Evolutionary conservation across 1,140 invertebrate genomes (phyloP), one percentile per base, ranked within the genome.

Genomic region (Drosophila sp.): DNA sequence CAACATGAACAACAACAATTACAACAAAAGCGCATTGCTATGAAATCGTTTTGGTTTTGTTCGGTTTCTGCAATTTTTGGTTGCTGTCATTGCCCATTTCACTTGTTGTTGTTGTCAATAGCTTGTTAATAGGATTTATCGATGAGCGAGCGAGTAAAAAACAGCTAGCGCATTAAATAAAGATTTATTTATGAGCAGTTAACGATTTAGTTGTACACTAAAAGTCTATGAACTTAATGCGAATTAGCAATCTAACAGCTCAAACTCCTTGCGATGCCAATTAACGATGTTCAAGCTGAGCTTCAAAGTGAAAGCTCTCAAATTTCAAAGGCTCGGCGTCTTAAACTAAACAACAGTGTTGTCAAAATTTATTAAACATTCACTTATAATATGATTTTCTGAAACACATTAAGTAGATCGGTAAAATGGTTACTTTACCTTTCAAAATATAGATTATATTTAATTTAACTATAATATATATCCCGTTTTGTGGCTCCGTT

Each of bases 1-100:
- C 43, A 69, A 40, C 32, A 73, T n/a, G n/a, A 74, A 69, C 48
- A 75, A 70, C 36, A 54, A 61, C 43, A 69, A 40, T 25, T 70
- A 66, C 40, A 53, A 45, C 67, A 78, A 81, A 77, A 77, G 65
- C 64, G 58, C 57, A 65, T 32, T 70, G 62, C 71, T 14, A 81
- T 74, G 57, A 74, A 84, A 76, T 69, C 48, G 41, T 38, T 72
- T 67, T 38, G 16, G 11, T 14, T 58, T 58, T 59, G 21, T 48
- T 51, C 25, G 34, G n/a, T n/a, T 11, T 45, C 13, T 56, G n/a
- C 38, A 36, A 14, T 57, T 70, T 63, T 64, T 32, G 25, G 40
- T 21, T 21, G 57, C 25, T 14, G 16, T 46, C 45, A 38, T 25
- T 45, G 29, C 11, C 14, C 13, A 18, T 9, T 45, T 27, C 27